phyloP scores from a whole-genome alignment of 1,140 invertebrate genomes.

The Eupeodes corollae region DNA sequence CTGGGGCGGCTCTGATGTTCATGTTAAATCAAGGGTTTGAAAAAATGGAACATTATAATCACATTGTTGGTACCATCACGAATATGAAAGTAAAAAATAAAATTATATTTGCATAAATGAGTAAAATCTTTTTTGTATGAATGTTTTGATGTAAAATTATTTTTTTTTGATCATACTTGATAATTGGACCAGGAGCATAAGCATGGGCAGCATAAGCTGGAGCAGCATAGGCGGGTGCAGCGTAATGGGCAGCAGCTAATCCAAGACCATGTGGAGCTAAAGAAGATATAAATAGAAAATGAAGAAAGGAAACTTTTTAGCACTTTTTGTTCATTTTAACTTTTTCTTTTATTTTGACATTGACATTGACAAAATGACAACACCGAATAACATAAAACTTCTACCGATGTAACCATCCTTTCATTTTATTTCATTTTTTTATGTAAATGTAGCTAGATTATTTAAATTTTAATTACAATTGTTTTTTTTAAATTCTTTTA shows the following conservation, averaged over 20 bases:
- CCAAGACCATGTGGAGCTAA: constrained; percentile 14
- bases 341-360: neutral
- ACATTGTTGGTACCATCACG: no score
- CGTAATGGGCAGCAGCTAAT: constrained; percentile 21
- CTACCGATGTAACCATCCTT: no score
- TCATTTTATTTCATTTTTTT: no score
- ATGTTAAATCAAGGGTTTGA: neutral
- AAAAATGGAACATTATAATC: no score
- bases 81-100: no score
- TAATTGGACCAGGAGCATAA: constrained; percentile 17
- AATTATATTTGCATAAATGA: no score
- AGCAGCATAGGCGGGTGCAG: constrained; percentile 21
- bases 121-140: no score
- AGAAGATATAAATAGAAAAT: neutral
- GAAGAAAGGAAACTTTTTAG: neutral
- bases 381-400: no score
- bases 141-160: neutral
- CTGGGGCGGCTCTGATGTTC: constrained; percentile 31
- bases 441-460: no score
- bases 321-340: neutral
- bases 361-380: constrained; percentile 16
- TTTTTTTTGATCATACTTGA: constrained; percentile 24
- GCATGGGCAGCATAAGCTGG: constrained; percentile 16
- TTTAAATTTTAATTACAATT: no score
- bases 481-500: no score